Conservation (phyloP, 2,113 vertebrate species). For the Loxodonta africana region DNA sequence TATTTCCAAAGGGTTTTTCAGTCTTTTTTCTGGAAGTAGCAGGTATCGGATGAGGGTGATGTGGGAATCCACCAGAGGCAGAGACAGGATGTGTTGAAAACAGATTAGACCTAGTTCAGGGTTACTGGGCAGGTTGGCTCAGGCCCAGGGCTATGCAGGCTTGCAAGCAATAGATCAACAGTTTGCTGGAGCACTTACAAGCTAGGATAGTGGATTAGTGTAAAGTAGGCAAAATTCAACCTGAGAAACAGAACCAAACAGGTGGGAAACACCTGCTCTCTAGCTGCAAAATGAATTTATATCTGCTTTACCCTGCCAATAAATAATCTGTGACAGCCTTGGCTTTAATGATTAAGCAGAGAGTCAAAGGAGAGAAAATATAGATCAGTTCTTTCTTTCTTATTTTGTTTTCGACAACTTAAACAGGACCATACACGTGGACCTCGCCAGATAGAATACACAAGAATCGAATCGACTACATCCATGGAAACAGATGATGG, state of each 20-base stretch:
- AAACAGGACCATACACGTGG: too few relatives aligned
- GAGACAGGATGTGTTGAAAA: neutral
- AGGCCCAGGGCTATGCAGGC: neutral
- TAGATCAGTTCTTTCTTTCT: neutral
- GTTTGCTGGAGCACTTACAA: neutral
- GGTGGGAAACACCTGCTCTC: constrained; percentile 40
- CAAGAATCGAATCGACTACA: too few relatives aligned
- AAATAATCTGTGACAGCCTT: neutral
- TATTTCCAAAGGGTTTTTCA: neutral
- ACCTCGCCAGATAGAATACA: too few relatives aligned
- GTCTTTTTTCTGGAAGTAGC: neutral
- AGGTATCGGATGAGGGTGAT: neutral
- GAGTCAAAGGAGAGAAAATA: neutral
- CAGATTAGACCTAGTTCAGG: neutral
- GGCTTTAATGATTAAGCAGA: neutral
- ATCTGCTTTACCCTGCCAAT: neutral
- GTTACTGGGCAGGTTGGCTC: neutral
- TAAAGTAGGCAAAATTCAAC: constrained; percentile 54
- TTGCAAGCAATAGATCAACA: constrained; percentile 15
- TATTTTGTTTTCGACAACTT: neutral
- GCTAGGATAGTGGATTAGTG: neutral
- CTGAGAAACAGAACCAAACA: neutral
- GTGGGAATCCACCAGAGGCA: neutral
- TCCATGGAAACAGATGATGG: too few relatives aligned
- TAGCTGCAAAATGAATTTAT: neutral